Evolutionary conservation across 2,888 invertebrate genomes (phyloP), one percentile per base, ranked within the genome.

Genomic region (Drosophila nr. fundita): DNA sequence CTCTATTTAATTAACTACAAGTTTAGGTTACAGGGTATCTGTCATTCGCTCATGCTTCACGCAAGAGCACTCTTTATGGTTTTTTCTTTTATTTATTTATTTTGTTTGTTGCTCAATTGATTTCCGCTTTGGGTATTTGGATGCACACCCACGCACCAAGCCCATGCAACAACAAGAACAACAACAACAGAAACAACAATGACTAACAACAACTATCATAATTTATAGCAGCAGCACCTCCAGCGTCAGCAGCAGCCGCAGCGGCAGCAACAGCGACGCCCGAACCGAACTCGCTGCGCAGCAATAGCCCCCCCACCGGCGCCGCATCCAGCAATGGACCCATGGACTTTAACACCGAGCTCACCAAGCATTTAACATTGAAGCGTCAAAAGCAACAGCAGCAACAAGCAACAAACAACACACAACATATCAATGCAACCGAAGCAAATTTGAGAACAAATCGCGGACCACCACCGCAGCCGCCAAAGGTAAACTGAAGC

Each of bases 401-500:
- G 21, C 81, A 80, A 38, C 73, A 69, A 69, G 27, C 80, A 68
- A 50, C 62, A 59, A 48, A 34, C 50, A 36, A 30, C 45, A 83
- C 45, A 66, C 90, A 55, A 55, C 55, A 55, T 80, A 89, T 91
- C 78, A 92, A 92, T 82, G 92, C 92, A 73, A 93, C 92, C 38
- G 93, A 92, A 84, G 92, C 93, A 40, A 92, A 92, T 90, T 86
- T 92, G 76, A 92, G 91, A 87, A 93, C 93, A 78, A 93, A 93
- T 76, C 94, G 97, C 84, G 97, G 97, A 52, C 97, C 97, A 36
- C 97, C 97, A 36, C 97, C 98, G 15, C 95, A 96, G 81, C 96
- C 97, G 30, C 97, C 97, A 65, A 90, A 90, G 89, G 91, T 90
- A 66, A 75, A 69, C 29, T 36, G 55, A 11, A 11, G 10, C 11